phyloP scores from a whole-genome alignment of 2,797 vertebrate genomes.

The Eurystomus glaucurus region DNA sequence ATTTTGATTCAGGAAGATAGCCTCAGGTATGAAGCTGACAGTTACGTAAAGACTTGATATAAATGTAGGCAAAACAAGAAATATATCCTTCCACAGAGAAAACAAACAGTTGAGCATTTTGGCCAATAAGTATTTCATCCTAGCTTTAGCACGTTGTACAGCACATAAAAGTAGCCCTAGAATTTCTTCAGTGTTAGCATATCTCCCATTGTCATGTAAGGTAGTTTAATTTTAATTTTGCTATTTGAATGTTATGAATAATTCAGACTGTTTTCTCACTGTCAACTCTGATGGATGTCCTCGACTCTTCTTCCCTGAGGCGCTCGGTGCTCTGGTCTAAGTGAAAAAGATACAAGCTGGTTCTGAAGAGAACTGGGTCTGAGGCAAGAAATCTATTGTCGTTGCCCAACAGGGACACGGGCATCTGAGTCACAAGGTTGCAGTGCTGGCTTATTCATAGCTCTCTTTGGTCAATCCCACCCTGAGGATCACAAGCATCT shows the following conservation, averaged over 20 bases:
- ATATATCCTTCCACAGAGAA: background rate
- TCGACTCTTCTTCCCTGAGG: constrained; percentile 33
- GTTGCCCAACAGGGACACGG: background rate
- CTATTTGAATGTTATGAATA: constrained; percentile 74
- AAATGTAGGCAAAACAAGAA: constrained; percentile 33
- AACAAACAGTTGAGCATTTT: constrained; percentile 26
- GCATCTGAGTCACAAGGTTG: background rate
- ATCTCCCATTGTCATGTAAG: constrained; percentile 48
- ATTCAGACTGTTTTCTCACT: constrained; percentile 71
- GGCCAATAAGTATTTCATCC: background rate
- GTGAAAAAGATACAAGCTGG: constrained; percentile 5
- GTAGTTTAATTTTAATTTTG: constrained; percentile 71
- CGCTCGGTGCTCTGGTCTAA: background rate
- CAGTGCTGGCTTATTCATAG: background rate
- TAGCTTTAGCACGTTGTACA: background rate
- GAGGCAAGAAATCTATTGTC: background rate
- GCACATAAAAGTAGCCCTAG: background rate
- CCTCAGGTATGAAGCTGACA: background rate
- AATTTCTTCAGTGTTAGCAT: constrained; percentile 37
- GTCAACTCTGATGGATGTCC: constrained; percentile 43
- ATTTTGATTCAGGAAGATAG: constrained; percentile 15
- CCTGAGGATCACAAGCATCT: constrained; percentile 21
- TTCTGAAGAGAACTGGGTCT: constrained; percentile 9
- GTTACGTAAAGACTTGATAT: constrained; percentile 36
- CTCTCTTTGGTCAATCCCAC: constrained; percentile 14